These are phyloP conservation scores for Oscheius sp. DNA, from an alignment of 2,888 invertebrate genomes.

Conservation along the genomic window DNA sequence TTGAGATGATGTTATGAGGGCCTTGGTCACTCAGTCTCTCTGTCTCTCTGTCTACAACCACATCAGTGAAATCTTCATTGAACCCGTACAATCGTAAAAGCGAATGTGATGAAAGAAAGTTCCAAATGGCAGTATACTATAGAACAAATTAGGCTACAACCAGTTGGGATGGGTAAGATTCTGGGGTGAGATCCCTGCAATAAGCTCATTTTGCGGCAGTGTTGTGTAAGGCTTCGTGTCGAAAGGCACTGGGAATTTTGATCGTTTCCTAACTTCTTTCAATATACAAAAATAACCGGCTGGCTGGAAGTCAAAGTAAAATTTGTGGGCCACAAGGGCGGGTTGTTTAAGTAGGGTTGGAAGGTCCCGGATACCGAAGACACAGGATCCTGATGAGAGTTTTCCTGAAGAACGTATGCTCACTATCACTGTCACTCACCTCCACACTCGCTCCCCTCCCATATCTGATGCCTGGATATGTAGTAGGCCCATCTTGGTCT, in stretches of 20 bases:
- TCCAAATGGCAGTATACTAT: too few relatives aligned
- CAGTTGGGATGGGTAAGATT: slow-evolving; percentile 42
- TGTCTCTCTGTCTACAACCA: background rate
- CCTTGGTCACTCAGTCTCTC: too few relatives aligned
- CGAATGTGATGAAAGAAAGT: too few relatives aligned
- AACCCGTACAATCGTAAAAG: background rate
- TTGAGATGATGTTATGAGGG: too few relatives aligned
- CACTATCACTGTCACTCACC: background rate
- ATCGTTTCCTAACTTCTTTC: slow-evolving; percentile 45
- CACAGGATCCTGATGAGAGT: slow-evolving; percentile 42
- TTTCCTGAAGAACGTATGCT: slow-evolving; percentile 24
- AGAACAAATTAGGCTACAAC: background rate
- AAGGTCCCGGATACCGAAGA: slow-evolving; percentile 47
- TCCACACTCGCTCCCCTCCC: background rate
- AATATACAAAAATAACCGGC: slow-evolving; percentile 52
- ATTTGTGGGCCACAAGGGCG: slow-evolving; percentile 52
- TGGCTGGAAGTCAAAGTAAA: slow-evolving; percentile 50
- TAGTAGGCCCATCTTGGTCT: slow-evolving; percentile 34
- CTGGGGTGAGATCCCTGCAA: slow-evolving; percentile 24
- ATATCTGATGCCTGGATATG: slow-evolving; percentile 42
- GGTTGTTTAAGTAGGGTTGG: slow-evolving; percentile 37
- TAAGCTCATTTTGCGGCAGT: slow-evolving; percentile 48
- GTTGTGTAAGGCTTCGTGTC: slow-evolving; percentile 33
- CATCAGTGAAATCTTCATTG: too few relatives aligned
- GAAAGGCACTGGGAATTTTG: slow-evolving; percentile 30